phyloP scores from a whole-genome alignment of 2,113 vertebrate genomes.

The Geococcyx californianus region DNA sequence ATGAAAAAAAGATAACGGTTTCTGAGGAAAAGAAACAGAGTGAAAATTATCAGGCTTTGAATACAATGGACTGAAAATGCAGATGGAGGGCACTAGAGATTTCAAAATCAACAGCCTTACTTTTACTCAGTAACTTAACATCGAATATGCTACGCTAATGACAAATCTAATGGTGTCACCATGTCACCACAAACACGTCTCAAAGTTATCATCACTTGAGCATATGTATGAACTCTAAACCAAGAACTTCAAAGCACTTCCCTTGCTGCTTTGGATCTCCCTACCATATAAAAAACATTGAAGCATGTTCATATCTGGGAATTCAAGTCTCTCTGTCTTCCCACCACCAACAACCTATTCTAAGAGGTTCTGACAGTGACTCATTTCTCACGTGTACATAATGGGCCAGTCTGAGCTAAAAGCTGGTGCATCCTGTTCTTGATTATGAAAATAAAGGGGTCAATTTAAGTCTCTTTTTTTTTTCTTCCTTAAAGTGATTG shows the following conservation, averaged over 20 bases:
- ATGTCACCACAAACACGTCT: neutral
- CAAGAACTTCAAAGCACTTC: neutral
- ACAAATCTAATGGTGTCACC: neutral
- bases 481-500: neutral
- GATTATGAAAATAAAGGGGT: conserved; percentile 22
- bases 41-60: neutral
- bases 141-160: neutral
- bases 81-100: neutral
- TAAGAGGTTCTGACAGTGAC: neutral
- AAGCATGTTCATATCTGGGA: neutral
- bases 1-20: neutral
- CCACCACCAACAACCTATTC: conserved; percentile 1
- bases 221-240: neutral
- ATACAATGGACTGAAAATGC: neutral
- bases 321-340: neutral
- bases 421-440: conserved; percentile 41
- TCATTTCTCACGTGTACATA: conserved; percentile 40
- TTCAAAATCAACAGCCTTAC: neutral
- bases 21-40: neutral
- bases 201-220: neutral
- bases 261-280: neutral
- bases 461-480: neutral
- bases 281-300: neutral
- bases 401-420: neutral
- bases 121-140: neutral